Conservation (phyloP, 2,113 vertebrate species). For the Scytalopus superciliaris region DNA sequence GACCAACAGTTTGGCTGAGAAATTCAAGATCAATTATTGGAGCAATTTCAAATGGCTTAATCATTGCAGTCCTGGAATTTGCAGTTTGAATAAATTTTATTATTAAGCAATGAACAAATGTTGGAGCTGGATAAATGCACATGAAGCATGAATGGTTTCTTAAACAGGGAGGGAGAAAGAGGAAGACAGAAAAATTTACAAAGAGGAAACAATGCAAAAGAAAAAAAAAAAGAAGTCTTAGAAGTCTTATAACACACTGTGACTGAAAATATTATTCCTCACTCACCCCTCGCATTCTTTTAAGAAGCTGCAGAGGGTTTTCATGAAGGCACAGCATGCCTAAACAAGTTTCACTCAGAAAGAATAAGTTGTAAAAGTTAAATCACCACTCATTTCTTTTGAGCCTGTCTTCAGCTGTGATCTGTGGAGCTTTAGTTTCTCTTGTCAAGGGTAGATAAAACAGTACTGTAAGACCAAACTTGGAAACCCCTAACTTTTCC, state of each 20-base stretch:
- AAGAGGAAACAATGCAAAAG: conserved; percentile 42
- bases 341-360: conserved; percentile 64
- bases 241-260: conserved; percentile 27
- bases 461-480: background rate
- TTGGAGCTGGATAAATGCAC: conserved; percentile 35
- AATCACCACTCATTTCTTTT: conserved; percentile 44
- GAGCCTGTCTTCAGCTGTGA: conserved; percentile 62
- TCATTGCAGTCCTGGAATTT: conserved; percentile 31
- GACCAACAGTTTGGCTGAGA: background rate
- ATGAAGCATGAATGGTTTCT: conserved; percentile 13
- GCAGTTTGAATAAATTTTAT: conserved; percentile 37
- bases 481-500: background rate
- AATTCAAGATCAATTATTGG: background rate
- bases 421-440: conserved; percentile 36
- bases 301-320: conserved; percentile 53
- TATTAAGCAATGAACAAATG: conserved; percentile 44
- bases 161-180: background rate
- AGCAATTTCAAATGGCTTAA: conserved; percentile 16
- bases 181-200: conserved; percentile 22
- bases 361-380: conserved; percentile 67
- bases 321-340: conserved; percentile 57
- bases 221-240: background rate
- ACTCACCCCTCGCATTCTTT: conserved; percentile 48
- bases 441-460: background rate
- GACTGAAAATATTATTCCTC: conserved; percentile 44